These are phyloP conservation scores for Hypocryptadius cinnamomeus DNA, from an alignment of 2,113 vertebrate species.

Conservation along the genomic window DNA sequence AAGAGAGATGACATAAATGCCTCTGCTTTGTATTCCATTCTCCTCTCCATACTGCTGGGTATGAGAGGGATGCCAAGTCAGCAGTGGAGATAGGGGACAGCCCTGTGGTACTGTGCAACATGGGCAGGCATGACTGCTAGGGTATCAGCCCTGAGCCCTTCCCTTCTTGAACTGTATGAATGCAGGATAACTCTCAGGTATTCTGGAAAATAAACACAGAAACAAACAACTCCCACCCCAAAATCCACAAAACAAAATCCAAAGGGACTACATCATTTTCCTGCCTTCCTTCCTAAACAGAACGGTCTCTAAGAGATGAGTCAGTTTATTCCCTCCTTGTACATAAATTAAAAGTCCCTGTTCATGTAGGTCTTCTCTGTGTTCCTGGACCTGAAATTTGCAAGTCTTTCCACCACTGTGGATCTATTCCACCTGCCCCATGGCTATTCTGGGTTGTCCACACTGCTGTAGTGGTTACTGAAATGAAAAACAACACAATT, in stretches of 20 bases:
- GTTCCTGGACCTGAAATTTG: conserved; percentile 58
- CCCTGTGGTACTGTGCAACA: background rate
- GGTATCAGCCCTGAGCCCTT: conserved; percentile 11
- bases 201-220: conserved; percentile 54
- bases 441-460: conserved; percentile 60
- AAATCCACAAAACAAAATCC: conserved; percentile 31
- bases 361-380: conserved; percentile 57
- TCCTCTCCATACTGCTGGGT: conserved; percentile 12
- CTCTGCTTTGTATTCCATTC: conserved; percentile 24
- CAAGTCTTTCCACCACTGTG: conserved; percentile 56
- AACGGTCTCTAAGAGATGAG: background rate
- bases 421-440: conserved; percentile 57
- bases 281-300: conserved; percentile 39
- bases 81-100: conserved; percentile 7
- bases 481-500: conserved; percentile 62
- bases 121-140: background rate
- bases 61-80: background rate
- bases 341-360: conserved; percentile 27
- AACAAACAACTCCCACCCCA: conserved; percentile 16
- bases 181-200: conserved; percentile 1
- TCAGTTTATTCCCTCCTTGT: conserved; percentile 12
- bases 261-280: background rate
- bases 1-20: background rate
- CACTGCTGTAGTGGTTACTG: conserved; percentile 57
- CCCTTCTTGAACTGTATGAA: conserved; percentile 11